phyloP scores from a whole-genome alignment of 2,113 vertebrate species.

The Vimba vimba region DNA sequence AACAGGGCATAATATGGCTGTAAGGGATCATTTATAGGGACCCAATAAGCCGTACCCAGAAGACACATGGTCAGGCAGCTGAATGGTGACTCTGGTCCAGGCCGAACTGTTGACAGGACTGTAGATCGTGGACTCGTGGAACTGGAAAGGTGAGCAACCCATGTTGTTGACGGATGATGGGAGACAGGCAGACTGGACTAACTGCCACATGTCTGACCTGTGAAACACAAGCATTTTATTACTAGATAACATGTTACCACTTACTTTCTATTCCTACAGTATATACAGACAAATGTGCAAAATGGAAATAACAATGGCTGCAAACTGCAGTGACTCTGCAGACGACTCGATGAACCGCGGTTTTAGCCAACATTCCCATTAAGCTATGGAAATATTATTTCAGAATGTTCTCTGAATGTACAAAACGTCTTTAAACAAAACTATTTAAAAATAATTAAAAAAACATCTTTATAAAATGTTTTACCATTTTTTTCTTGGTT shows the following conservation, averaged over 20 bases:
- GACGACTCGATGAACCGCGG: too few species aligned
- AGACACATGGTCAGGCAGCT: constrained; percentile 94
- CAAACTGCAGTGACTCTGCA: too few species aligned
- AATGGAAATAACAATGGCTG: not conserved
- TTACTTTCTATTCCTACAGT: not conserved
- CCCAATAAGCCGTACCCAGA: constrained; percentile 79
- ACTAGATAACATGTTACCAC: not conserved
- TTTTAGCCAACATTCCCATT: too few species aligned
- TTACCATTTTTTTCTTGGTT: too few species aligned
- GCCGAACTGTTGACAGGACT: constrained; percentile 92
- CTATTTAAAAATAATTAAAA: too few species aligned
- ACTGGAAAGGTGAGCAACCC: constrained; percentile 96
- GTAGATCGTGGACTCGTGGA: constrained; percentile 97
- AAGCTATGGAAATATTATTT: too few species aligned
- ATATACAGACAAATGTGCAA: not conserved
- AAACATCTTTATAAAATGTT: too few species aligned
- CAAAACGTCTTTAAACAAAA: too few species aligned
- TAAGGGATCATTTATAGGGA: not conserved
- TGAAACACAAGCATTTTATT: not conserved
- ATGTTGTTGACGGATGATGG: constrained; percentile 95
- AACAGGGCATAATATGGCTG: too few species aligned
- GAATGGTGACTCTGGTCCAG: constrained; percentile 94
- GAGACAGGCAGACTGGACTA: constrained; percentile 94
- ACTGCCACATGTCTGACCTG: constrained; percentile 95
- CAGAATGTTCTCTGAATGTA: too few species aligned